A percentile compares a stretch with the other conserved stretches of the same genome.
These are phyloP conservation scores for Psittacula cyanocephala DNA, from an alignment of 2,113 vertebrate genomes.

Conservation along the genomic window DNA sequence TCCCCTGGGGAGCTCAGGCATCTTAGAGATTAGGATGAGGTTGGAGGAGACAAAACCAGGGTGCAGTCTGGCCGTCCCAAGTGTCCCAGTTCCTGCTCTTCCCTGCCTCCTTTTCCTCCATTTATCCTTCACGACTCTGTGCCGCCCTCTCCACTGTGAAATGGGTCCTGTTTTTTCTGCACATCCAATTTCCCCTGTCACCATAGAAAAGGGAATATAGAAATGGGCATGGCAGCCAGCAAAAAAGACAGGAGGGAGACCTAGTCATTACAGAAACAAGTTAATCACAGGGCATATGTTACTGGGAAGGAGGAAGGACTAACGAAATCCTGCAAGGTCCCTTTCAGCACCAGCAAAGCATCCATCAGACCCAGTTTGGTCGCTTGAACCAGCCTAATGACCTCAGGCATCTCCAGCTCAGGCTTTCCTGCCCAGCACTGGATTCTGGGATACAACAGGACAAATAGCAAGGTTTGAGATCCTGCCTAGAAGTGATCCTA, in stretches of 20 bases:
- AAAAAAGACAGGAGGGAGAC: background rate
- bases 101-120: background rate
- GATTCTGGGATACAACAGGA: rapidly evolving
- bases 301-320: background rate
- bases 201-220: too few relatives aligned
- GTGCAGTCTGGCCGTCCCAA: background rate
- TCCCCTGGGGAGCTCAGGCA: background rate
- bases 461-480: background rate
- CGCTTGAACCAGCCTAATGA: background rate
- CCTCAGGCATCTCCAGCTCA: background rate
- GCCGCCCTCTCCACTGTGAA: background rate
- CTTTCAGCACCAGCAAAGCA: background rate
- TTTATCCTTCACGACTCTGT: background rate
- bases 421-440: background rate
- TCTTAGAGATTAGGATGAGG: background rate
- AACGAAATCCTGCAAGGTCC: rapidly evolving
- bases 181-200: background rate
- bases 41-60: background rate
- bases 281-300: background rate
- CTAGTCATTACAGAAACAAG: rapidly evolving
- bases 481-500: background rate
- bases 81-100: background rate
- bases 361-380: background rate
- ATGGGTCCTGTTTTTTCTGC: background rate
- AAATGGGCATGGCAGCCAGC: background rate